Base-by-base conservation (phyloP, 2,888 invertebrate species). In the Eupithecia dodoneata region DNA sequence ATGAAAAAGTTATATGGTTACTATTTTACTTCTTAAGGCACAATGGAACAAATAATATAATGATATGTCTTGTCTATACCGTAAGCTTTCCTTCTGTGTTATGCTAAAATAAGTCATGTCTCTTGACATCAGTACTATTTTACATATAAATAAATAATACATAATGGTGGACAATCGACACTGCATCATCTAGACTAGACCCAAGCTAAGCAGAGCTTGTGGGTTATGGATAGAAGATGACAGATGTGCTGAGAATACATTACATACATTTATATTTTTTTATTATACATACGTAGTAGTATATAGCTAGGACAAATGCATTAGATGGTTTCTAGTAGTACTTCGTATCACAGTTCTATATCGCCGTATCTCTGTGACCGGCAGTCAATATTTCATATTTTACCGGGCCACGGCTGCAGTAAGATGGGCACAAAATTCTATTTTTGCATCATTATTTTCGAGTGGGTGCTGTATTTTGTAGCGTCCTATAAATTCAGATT, bases 371-470 rank as follows among this genome's bases (percentile, higher is more conserved):
- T 77, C 81, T 73, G n/a, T 71, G 76, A 74, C 49, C 52, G 82
- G 86, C 85, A 90, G 85, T 87, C 89, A 87, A 88, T 90, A 87
- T 89, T 87, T 88, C 85, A 86, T 82, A 87, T 87, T 87, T 86
- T 83, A 77, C 76, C 67, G 72, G 74, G 76, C 70, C 52, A 70
- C 66, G 74, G 78, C 73, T 69, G 73, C 81, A 79, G 80, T 81
- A 84, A 85, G 84, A 83, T 82, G 82, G 82, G 82, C 82, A 85
- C 84, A 81, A 88, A 90, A 91, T 91, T 88, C 87, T 85, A 91
- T 92, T 91, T 83, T 91, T 87, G 84, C 90, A 87, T 92, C 92
- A 92, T 93, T 92, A 93, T 92, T 92, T 91, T 91, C 87, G 83
- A 92, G 92, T 90, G 88, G 88, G 85, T 83, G 78, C 80, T 76